These are phyloP conservation scores for Larimichthys polyactis DNA, from an alignment of 2,113 vertebrate genomes.

Conservation along the genomic window DNA sequence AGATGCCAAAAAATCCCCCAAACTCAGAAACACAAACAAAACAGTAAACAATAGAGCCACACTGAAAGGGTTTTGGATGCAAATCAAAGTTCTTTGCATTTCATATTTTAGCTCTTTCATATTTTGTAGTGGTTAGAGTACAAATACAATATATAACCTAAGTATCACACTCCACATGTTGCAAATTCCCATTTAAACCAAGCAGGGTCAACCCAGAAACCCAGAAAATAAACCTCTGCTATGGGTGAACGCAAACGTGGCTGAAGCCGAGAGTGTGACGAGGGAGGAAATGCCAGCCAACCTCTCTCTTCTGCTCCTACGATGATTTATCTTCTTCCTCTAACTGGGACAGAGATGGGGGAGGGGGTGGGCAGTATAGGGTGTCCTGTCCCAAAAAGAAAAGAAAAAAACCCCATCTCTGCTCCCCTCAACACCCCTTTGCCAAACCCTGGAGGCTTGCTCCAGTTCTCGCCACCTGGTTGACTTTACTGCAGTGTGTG, in stretches of 20 bases:
- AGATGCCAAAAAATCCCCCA: neutral
- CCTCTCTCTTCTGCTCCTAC: conserved; percentile 48
- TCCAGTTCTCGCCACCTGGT: conserved; percentile 81
- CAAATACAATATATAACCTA: neutral
- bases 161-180: neutral
- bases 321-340: conserved; percentile 69
- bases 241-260: conserved; percentile 44
- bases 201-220: conserved; percentile 35
- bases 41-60: neutral
- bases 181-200: neutral
- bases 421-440: conserved; percentile 11
- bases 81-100: neutral
- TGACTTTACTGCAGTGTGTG: conserved; percentile 68
- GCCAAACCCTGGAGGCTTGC: conserved; percentile 77
- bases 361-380: conserved; percentile 46
- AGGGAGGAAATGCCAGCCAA: conserved; percentile 49
- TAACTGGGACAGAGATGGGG: conserved; percentile 71
- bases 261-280: conserved; percentile 39
- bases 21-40: conserved; percentile 1
- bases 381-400: conserved; percentile 59
- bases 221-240: conserved; percentile 41
- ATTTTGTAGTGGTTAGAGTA: no score
- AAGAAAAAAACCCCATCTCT: neutral
- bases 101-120: no score
- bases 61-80: neutral